Percentiles rank a stretch among this genome's conserved stretches.
Conservation (phyloP, 2,113 vertebrate species). For the Carassius auratus region DNA sequence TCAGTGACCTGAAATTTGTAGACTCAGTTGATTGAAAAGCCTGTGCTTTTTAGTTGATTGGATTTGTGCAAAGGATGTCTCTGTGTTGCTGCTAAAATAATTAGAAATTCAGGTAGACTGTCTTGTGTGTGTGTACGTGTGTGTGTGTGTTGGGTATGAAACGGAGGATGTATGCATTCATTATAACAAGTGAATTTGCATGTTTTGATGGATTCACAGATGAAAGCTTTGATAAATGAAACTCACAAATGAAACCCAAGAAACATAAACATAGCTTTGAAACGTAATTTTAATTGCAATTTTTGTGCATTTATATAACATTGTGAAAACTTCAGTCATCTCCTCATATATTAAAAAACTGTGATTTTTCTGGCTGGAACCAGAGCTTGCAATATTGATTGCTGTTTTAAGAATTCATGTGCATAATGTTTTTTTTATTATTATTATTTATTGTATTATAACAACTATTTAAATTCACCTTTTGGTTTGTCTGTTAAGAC, state of each 20-base stretch:
- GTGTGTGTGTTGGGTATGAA: neutral
- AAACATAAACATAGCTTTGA: neutral
- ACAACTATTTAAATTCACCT: too few species aligned
- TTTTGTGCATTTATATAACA: neutral
- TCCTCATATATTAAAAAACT: neutral
- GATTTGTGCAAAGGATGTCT: constrained; percentile 18
- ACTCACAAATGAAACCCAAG: neutral
- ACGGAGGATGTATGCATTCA: constrained; percentile 6
- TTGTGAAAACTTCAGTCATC: neutral
- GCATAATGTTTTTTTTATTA: too few species aligned
- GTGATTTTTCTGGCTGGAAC: neutral
- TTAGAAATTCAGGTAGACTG: constrained; percentile 36
- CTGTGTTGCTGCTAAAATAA: constrained; percentile 27
- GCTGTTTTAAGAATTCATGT: too few species aligned
- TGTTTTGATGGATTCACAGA: neutral
- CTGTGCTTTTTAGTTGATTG: constrained; percentile 32
- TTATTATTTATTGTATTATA: neutral
- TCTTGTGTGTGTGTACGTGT: neutral
- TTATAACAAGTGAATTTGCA: constrained; percentile 27
- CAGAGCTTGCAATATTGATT: too few species aligned
- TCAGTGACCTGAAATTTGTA: neutral
- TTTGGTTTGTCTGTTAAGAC: neutral
- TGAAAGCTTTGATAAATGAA: neutral
- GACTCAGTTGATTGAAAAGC: constrained; percentile 22
- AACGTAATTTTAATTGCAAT: neutral